Percentiles rank a stretch among this genome's conserved stretches.
These are phyloP conservation scores for Trichonephila clavipes DNA, from an alignment of 1,140 invertebrate species.

Conservation along the genomic window DNA sequence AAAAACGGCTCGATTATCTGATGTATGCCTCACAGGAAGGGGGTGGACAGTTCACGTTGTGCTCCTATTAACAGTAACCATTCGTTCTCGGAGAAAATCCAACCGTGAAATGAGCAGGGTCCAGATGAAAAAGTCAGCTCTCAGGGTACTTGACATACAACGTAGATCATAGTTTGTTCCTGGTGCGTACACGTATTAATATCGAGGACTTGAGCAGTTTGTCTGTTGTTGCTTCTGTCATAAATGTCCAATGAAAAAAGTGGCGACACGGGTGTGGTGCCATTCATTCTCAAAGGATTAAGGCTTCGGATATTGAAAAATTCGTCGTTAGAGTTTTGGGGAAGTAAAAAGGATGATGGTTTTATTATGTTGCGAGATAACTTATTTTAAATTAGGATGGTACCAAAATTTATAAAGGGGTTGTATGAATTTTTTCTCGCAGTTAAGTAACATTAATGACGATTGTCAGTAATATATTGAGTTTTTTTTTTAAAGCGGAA, in stretches of 20 bases:
- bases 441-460: no score
- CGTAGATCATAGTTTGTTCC: constrained; percentile 56
- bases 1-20: background rate
- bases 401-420: no score
- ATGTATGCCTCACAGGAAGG: constrained; percentile 33
- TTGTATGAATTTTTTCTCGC: no score
- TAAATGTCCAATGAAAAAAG: constrained; percentile 36
- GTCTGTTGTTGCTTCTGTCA: constrained; percentile 16
- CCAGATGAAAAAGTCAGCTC: constrained; percentile 52
- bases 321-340: background rate
- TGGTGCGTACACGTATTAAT: constrained; percentile 34
- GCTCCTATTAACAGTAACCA: constrained; percentile 32
- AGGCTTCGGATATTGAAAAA: background rate
- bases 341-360: background rate
- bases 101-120: constrained; percentile 65
- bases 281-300: constrained; percentile 54
- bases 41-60: constrained; percentile 13
- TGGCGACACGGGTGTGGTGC: background rate
- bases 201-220: constrained; percentile 16
- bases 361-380: background rate
- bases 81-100: constrained; percentile 7
- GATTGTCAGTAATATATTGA: no score
- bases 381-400: no score
- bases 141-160: constrained; percentile 63
- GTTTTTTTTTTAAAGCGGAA: no score